phyloP scores from a whole-genome alignment of 2,888 invertebrate species.

The Tiliacea citrago region DNA sequence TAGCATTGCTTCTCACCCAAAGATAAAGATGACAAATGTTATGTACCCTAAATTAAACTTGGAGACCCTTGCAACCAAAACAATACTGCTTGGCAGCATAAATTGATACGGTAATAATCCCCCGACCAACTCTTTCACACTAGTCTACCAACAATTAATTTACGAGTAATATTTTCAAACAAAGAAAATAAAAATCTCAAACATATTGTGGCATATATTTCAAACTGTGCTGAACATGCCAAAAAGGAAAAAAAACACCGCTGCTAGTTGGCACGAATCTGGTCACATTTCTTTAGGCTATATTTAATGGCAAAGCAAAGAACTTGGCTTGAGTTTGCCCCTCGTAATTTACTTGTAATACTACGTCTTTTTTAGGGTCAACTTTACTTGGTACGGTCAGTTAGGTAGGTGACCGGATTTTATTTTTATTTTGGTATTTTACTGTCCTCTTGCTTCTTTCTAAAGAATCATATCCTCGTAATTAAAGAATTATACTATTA shows the following conservation, averaged over 20 bases:
- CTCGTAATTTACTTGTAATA: slow-evolving; percentile 60
- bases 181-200: slow-evolving; percentile 36
- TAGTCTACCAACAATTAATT: slow-evolving; percentile 14
- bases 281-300: slow-evolving; percentile 55
- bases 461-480: background rate
- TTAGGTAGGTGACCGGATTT: slow-evolving; percentile 7
- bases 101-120: background rate
- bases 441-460: background rate
- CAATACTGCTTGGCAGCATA: background rate
- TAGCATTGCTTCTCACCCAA: background rate
- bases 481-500: background rate
- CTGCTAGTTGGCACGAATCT: slow-evolving; percentile 50
- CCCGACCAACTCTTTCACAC: background rate
- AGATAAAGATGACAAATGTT: background rate
- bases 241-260: slow-evolving; percentile 43
- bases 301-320: slow-evolving; percentile 52
- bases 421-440: background rate
- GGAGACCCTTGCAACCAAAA: background rate
- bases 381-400: slow-evolving; percentile 31
- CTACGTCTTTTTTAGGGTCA: slow-evolving; percentile 50
- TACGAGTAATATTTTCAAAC: slow-evolving; percentile 35
- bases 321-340: slow-evolving; percentile 55
- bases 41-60: background rate
- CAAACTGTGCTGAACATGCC: slow-evolving; percentile 47
- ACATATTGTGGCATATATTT: slow-evolving; percentile 50